A percentile compares a stretch with the other conserved stretches of the same genome.
Evolutionary conservation across 2,113 vertebrate genomes (phyloP).

Genomic region (Peucedramus taeniatus): DNA sequence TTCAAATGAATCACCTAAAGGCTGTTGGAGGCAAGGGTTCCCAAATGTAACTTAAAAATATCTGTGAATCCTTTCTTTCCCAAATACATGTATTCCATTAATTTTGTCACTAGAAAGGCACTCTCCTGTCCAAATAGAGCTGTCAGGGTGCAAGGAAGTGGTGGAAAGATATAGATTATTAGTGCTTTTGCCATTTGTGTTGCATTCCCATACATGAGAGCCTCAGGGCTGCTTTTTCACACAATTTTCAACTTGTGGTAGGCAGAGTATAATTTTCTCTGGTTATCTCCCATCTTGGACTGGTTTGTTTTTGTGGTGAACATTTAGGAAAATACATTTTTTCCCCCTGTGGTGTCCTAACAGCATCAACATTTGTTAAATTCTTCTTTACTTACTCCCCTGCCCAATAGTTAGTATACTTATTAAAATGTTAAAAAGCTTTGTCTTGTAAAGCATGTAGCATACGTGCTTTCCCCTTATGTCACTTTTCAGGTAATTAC

Average conservation of each 20-base stretch:
- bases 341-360: neutral
- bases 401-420: neutral
- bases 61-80: neutral
- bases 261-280: neutral
- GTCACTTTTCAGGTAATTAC: neutral
- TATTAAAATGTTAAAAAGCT: accelerated
- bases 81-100: neutral
- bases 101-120: neutral
- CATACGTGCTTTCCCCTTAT: neutral
- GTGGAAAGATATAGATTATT: neutral
- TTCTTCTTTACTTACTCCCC: neutral
- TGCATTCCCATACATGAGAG: neutral
- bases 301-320: neutral
- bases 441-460: neutral
- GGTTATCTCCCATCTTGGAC: neutral
- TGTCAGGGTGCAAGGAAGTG: neutral
- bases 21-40: neutral
- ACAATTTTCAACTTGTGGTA: neutral
- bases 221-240: neutral
- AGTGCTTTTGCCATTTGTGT: neutral
- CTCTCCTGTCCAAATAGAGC: neutral
- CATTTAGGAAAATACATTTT: neutral
- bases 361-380: neutral
- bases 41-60: neutral
- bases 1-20: neutral